These are phyloP conservation scores for Notothenia coriiceps DNA, from an alignment of 2,113 vertebrate species.

Conservation along the genomic window DNA sequence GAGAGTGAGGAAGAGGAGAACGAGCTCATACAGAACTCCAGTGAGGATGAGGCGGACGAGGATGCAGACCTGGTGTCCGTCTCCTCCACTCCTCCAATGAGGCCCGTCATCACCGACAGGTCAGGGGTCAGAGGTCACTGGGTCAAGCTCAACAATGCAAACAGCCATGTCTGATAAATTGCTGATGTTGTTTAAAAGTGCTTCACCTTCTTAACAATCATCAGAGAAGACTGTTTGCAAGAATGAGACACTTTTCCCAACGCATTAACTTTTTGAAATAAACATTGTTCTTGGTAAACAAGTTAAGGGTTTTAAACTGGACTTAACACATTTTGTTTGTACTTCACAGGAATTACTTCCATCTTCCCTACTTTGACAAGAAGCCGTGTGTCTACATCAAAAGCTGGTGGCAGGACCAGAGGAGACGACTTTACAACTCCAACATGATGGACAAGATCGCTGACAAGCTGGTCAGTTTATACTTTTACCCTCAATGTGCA, in stretches of 20 bases:
- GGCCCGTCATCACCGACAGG: slow-evolving; percentile 96
- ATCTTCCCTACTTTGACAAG: slow-evolving; percentile 94
- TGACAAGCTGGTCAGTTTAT: slow-evolving; percentile 90
- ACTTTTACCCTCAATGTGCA: neutral
- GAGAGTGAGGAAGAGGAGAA: slow-evolving; percentile 91
- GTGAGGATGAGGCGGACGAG: slow-evolving; percentile 90
- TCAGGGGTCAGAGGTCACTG: slow-evolving; percentile 64
- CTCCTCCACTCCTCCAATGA: slow-evolving; percentile 90
- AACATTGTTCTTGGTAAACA: neutral
- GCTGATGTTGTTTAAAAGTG: neutral
- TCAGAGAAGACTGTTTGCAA: neutral
- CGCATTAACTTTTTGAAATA: neutral
- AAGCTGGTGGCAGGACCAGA: slow-evolving; percentile 98
- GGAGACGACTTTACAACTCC: slow-evolving; percentile 93
- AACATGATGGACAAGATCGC: slow-evolving; percentile 98
- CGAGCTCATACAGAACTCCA: slow-evolving; percentile 93
- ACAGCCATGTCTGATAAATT: neutral
- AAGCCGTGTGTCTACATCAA: slow-evolving; percentile 98
- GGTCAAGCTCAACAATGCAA: neutral
- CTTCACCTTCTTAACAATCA: neutral
- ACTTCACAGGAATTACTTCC: slow-evolving; percentile 93
- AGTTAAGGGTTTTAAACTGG: neutral
- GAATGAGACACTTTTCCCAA: neutral
- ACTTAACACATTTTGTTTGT: neutral
- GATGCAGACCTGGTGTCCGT: slow-evolving; percentile 87